phyloP scores from a whole-genome alignment of 2,888 invertebrate species.

The Autographa pulchrina region DNA sequence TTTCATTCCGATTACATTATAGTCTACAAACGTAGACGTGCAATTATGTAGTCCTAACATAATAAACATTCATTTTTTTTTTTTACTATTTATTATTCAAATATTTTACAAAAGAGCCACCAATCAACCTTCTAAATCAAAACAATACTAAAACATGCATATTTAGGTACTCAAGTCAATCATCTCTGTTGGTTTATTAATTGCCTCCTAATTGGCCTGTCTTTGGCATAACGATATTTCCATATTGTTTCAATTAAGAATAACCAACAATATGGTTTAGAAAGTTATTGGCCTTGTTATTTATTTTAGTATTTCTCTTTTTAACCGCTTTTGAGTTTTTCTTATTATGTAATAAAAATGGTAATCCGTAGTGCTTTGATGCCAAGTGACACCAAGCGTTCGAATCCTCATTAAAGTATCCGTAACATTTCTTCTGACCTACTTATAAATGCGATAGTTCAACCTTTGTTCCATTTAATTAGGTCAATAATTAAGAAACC shows the following conservation, averaged over 20 bases:
- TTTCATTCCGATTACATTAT: too few relatives aligned
- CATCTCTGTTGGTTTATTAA: slow-evolving; percentile 18
- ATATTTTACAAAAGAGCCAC: background rate
- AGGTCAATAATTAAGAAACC: too few relatives aligned
- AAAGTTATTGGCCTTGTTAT: background rate
- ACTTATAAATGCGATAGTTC: too few relatives aligned
- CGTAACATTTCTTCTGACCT: too few relatives aligned
- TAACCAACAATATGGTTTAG: background rate
- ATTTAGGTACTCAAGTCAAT: background rate
- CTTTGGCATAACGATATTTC: slow-evolving; percentile 17
- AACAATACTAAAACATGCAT: background rate
- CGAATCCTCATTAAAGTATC: too few relatives aligned
- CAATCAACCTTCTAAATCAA: background rate
- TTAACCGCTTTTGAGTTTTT: background rate
- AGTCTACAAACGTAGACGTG: too few relatives aligned
- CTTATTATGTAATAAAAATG: background rate
- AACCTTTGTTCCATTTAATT: too few relatives aligned
- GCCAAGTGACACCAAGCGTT: too few relatives aligned
- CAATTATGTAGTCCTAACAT: too few relatives aligned
- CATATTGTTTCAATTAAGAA: slow-evolving; percentile 13
- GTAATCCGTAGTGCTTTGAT: too few relatives aligned
- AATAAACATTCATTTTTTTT: too few relatives aligned
- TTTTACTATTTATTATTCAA: too few relatives aligned
- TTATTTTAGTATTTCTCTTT: background rate
- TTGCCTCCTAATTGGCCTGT: slow-evolving; percentile 20